Evolutionary conservation across 2,797 vertebrate species (phyloP).

Genomic region (Microchirus variegatus): DNA sequence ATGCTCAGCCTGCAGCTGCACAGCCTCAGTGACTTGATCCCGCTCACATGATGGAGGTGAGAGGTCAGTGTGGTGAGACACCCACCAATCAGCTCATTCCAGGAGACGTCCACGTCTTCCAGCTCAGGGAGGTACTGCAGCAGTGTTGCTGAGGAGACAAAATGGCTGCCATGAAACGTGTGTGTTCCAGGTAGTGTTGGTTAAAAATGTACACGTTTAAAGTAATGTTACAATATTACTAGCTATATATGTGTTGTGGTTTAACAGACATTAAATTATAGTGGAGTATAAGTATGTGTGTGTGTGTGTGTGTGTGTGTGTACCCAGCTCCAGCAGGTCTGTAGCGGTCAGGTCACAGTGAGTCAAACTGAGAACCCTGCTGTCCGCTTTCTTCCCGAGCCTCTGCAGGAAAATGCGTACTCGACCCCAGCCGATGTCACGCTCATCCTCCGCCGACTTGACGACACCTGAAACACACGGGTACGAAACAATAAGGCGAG

Average conservation of each 20-base stretch:
- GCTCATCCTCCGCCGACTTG: conserved; percentile 56
- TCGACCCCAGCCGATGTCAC: conserved; percentile 72
- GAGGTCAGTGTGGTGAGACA: conserved; percentile 77
- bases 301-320: conserved; percentile 14
- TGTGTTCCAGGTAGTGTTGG: too few relatives aligned
- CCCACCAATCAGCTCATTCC: conserved; percentile 88
- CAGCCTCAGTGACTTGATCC: conserved; percentile 82
- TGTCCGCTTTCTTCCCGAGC: conserved; percentile 81
- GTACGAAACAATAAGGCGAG: too few relatives aligned
- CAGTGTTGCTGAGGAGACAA: conserved; percentile 69
- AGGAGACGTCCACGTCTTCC: conserved; percentile 89
- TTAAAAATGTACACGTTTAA: too few relatives aligned
- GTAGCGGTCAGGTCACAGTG: conserved; percentile 83
- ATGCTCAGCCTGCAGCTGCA: conserved; percentile 84
- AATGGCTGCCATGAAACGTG: too few relatives aligned
- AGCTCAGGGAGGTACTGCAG: conserved; percentile 82
- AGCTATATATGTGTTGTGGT: background rate
- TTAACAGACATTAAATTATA: too few relatives aligned
- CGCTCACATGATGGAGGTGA: conserved; percentile 78
- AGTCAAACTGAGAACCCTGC: conserved; percentile 78
- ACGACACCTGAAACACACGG: conserved; percentile 10
- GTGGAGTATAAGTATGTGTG: too few relatives aligned
- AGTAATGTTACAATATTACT: too few relatives aligned
- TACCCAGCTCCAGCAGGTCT: conserved; percentile 85
- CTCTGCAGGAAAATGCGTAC: conserved; percentile 83